These are phyloP conservation scores for Agrochola macilenta DNA, from an alignment of 2,888 invertebrate species.

Conservation along the genomic window DNA sequence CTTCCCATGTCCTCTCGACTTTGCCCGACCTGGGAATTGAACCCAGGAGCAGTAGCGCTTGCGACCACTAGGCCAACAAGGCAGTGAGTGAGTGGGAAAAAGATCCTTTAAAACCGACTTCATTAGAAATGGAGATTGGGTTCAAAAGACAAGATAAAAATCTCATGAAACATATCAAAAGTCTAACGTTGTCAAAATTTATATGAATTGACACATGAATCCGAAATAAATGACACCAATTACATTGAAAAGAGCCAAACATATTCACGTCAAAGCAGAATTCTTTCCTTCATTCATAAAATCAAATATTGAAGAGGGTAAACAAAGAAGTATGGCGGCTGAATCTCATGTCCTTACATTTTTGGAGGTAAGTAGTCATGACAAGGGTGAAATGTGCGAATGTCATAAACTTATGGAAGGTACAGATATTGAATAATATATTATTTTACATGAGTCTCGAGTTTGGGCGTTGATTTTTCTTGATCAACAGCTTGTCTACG, in stretches of 20 bases:
- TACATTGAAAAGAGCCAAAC: slow-evolving; percentile 21
- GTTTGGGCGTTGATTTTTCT: slow-evolving; percentile 39
- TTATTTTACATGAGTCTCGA: slow-evolving; percentile 35
- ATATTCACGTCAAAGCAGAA: slow-evolving; percentile 18
- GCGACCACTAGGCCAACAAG: too few species aligned
- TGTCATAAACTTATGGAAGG: slow-evolving; percentile 61
- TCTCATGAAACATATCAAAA: not conserved
- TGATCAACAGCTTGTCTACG: slow-evolving; percentile 11
- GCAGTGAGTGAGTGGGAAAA: too few species aligned
- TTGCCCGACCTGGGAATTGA: too few species aligned
- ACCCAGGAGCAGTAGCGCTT: too few species aligned
- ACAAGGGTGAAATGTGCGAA: slow-evolving; percentile 59
- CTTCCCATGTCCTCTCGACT: too few species aligned
- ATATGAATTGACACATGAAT: not conserved
- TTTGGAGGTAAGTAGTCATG: slow-evolving; percentile 54
- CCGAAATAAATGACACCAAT: slow-evolving; percentile 28
- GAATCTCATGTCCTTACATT: slow-evolving; percentile 48
- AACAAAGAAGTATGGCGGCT: slow-evolving; percentile 45
- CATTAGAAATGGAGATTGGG: not conserved
- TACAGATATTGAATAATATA: slow-evolving; percentile 57
- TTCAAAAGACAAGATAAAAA: not conserved
- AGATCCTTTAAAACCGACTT: not conserved
- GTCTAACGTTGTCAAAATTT: not conserved
- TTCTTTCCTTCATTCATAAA: slow-evolving; percentile 43
- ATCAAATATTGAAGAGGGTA: slow-evolving; percentile 61